Percentiles rank a stretch among this genome's conserved stretches.
phyloP scores from a whole-genome alignment of 2,113 vertebrate genomes.

The Actenoides hombroni region DNA sequence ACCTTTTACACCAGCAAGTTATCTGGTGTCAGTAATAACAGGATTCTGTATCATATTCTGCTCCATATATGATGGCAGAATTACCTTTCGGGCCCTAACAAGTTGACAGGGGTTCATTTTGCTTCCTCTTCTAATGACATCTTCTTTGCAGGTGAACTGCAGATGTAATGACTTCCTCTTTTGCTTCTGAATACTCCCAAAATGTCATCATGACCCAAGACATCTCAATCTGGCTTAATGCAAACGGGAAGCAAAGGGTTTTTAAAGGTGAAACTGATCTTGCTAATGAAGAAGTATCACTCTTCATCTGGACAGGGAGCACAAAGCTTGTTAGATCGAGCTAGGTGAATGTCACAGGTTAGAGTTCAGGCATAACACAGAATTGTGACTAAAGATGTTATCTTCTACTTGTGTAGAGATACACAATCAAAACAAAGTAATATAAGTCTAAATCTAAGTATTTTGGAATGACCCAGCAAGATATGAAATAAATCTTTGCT shows the following conservation, averaged over 20 bases:
- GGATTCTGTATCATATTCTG: conserved; percentile 79
- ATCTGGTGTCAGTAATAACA: conserved; percentile 88
- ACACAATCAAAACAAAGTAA: conserved; percentile 39
- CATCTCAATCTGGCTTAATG: conserved; percentile 77
- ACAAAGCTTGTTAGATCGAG: conserved; percentile 70
- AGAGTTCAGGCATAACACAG: conserved; percentile 69
- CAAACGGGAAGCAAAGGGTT: conserved; percentile 72
- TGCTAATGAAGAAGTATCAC: conserved; percentile 79
- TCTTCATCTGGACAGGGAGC: conserved; percentile 69
- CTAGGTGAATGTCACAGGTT: conserved; percentile 76
- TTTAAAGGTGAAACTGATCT: conserved; percentile 79
- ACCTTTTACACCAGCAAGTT: conserved; percentile 85
- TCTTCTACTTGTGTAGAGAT: conserved; percentile 64
- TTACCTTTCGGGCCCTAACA: conserved; percentile 87
- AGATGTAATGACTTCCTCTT: conserved; percentile 81
- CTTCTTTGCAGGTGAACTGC: conserved; percentile 82
- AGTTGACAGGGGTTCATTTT: conserved; percentile 92
- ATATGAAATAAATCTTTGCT: conserved; percentile 3
- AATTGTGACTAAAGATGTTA: conserved; percentile 71
- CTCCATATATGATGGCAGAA: conserved; percentile 81
- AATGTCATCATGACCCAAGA: conserved; percentile 79
- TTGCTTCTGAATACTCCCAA: conserved; percentile 69
- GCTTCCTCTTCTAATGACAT: conserved; percentile 85
- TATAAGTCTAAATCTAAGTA: neutral
- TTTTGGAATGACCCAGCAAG: neutral